phyloP scores from a whole-genome alignment of 1,140 invertebrate genomes.

The Procambarus virginalis region DNA sequence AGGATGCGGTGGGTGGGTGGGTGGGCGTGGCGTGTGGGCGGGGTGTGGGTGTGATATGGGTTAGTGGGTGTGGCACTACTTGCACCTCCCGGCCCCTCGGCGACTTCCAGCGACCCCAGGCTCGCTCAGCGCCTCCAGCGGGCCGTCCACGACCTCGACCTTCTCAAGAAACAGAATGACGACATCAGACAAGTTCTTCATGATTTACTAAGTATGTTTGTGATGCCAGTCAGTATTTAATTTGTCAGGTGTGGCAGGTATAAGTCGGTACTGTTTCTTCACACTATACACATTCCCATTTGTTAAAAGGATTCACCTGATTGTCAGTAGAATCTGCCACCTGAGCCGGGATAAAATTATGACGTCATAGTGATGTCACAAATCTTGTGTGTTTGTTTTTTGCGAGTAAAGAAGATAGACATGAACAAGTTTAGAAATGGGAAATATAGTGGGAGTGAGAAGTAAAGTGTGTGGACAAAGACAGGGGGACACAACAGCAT shows the following conservation, averaged over 20 bases:
- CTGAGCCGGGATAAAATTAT: too few species aligned
- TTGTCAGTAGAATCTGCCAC: too few species aligned
- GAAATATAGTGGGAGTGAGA: too few species aligned
- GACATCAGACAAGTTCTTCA: conserved; percentile 77
- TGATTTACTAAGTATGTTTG: conserved; percentile 76
- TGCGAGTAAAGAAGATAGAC: too few species aligned
- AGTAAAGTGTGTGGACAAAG: too few species aligned
- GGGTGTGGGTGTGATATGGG: conserved; percentile 76
- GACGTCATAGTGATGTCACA: too few species aligned
- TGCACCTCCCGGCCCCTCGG: conserved; percentile 75
- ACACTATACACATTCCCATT: too few species aligned
- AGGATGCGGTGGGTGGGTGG: conserved; percentile 69
- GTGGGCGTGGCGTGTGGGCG: conserved; percentile 69
- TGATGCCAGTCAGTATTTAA: background rate
- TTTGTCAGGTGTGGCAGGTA: background rate
- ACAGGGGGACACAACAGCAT: too few species aligned
- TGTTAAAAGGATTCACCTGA: too few species aligned
- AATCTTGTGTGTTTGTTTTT: too few species aligned
- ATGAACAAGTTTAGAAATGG: too few species aligned
- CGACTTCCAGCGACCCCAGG: conserved; percentile 73
- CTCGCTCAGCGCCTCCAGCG: conserved; percentile 77
- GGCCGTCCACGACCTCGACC: conserved; percentile 79
- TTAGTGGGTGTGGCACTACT: conserved; percentile 78
- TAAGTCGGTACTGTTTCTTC: too few species aligned
- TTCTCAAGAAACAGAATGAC: conserved; percentile 79